Percentiles rank a stretch among this genome's conserved stretches.
phyloP scores from a whole-genome alignment of 1,140 invertebrate genomes.

The Drosophila virilis region DNA sequence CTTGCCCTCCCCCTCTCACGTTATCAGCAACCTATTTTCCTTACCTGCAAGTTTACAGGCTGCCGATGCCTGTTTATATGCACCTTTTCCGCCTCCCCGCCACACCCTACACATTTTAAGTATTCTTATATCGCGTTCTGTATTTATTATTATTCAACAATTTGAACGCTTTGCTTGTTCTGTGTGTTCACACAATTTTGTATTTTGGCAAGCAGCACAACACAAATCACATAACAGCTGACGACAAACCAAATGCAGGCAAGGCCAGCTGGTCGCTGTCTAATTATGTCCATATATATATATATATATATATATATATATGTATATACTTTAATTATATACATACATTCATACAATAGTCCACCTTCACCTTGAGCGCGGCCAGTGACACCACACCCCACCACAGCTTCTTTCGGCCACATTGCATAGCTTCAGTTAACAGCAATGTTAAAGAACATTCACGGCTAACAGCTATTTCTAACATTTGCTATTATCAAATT shows the following conservation, averaged over 20 bases:
- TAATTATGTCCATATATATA: slow-evolving; percentile 32
- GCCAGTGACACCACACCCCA: slow-evolving; percentile 58
- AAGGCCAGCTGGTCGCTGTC: slow-evolving; percentile 67
- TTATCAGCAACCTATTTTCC: slow-evolving; percentile 9
- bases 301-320: slow-evolving; percentile 10
- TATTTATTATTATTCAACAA: slow-evolving; percentile 25
- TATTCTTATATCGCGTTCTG: not conserved
- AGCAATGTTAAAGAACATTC: slow-evolving; percentile 1
- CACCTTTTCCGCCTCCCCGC: not conserved
- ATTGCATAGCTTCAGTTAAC: slow-evolving; percentile 3
- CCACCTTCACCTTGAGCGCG: slow-evolving; percentile 59
- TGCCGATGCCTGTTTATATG: not conserved
- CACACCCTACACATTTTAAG: not conserved
- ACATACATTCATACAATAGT: slow-evolving; percentile 16
- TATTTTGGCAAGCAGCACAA: slow-evolving; percentile 61
- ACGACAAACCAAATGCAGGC: slow-evolving; percentile 55
- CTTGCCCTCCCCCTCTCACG: not conserved
- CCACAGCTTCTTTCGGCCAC: not conserved
- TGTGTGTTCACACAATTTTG: slow-evolving; percentile 21
- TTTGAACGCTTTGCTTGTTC: slow-evolving; percentile 25
- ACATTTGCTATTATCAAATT: slow-evolving; percentile 14
- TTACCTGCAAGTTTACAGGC: not conserved
- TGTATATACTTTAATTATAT: slow-evolving; percentile 4
- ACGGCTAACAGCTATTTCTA: not conserved
- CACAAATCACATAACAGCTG: slow-evolving; percentile 75